Conservation (phyloP, 1,140 invertebrate species). For the Parapsyche elsis region DNA sequence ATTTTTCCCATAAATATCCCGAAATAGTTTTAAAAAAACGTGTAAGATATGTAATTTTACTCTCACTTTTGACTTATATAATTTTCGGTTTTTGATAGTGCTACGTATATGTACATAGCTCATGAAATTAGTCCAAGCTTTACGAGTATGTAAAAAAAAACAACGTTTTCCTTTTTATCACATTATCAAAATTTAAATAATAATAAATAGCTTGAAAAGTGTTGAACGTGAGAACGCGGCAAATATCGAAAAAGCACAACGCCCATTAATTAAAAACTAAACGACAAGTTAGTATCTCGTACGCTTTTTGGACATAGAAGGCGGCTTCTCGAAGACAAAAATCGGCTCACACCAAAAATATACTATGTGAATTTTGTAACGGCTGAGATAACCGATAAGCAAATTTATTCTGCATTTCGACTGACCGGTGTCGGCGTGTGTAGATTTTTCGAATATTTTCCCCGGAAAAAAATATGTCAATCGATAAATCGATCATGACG, state of each 20-base stretch:
- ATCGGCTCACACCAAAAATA: neutral
- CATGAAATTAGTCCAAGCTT: no score
- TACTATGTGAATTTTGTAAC: conserved; percentile 26
- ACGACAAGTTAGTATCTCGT: conserved; percentile 16
- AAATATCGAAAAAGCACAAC: conserved; percentile 8
- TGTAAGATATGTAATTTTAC: no score
- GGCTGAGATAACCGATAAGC: conserved; percentile 10
- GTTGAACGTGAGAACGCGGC: conserved; percentile 17
- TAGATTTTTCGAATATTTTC: conserved; percentile 6
- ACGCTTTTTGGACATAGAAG: neutral
- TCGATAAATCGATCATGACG: conserved; percentile 15
- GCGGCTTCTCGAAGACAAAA: conserved; percentile 26
- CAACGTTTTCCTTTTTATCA: no score
- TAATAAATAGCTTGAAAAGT: neutral
- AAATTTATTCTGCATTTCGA: conserved; percentile 23
- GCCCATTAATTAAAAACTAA: conserved; percentile 18
- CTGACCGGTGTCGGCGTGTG: neutral
- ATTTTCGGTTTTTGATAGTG: no score
- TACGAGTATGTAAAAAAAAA: no score
- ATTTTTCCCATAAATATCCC: no score
- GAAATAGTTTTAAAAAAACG: no score
- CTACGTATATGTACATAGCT: no score
- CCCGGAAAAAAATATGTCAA: neutral
- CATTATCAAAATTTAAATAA: no score
- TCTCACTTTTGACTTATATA: no score